Percentiles rank a stretch among this genome's conserved stretches.
These are phyloP conservation scores for Strix occidentalis DNA, from an alignment of 2,797 vertebrate species.

Conservation along the genomic window DNA sequence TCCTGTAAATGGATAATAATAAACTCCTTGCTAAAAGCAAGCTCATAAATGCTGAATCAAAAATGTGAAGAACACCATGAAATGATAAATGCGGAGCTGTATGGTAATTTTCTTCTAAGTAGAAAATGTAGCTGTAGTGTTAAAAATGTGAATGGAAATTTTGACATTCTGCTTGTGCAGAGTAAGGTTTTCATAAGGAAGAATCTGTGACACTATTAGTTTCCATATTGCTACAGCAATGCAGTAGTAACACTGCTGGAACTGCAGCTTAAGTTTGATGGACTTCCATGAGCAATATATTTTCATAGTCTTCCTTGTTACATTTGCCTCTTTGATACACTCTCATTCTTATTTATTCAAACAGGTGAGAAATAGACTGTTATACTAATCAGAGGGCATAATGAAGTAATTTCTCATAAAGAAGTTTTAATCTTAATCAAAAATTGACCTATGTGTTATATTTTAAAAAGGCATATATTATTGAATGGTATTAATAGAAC, in stretches of 20 bases:
- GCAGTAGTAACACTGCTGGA: neutral
- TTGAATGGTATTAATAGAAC: conserved; percentile 56
- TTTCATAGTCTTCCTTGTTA: neutral
- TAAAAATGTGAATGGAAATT: conserved; percentile 44
- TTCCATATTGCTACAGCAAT: neutral
- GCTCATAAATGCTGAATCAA: conserved; percentile 68
- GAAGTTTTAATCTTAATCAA: conserved; percentile 40
- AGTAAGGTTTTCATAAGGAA: neutral
- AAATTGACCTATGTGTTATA: conserved; percentile 8
- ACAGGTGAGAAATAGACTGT: neutral
- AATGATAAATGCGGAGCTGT: conserved; percentile 61
- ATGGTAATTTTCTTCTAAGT: conserved; percentile 59
- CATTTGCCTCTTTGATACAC: neutral
- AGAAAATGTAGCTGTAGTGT: neutral
- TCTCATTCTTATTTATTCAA: conserved; percentile 46
- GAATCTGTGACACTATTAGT: neutral
- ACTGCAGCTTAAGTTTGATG: neutral
- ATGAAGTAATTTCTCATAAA: conserved; percentile 21
- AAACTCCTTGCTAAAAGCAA: conserved; percentile 68
- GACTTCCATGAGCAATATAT: neutral
- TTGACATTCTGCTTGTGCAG: conserved; percentile 11
- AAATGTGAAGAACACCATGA: conserved; percentile 59
- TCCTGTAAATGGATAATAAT: conserved; percentile 73
- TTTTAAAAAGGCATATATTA: conserved; percentile 55
- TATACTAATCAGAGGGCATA: conserved; percentile 29